Percentiles rank a stretch among this genome's conserved stretches.
Conservation (phyloP, 2,797 vertebrate species). For the Liparis tanakae region DNA sequence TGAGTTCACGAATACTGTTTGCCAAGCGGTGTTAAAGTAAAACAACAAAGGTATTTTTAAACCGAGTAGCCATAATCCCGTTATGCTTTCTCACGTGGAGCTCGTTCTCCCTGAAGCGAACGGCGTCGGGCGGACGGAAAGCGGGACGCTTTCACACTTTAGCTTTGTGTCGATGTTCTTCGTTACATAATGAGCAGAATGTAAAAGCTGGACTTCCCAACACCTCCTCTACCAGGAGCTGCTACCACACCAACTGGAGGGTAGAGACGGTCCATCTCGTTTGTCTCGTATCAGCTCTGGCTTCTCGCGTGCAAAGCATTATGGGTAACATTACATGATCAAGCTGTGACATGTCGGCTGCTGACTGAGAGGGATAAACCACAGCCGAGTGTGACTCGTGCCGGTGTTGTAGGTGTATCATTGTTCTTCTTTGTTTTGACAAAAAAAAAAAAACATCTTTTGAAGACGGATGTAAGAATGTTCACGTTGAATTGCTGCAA, state of each 20-base stretch:
- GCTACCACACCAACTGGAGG: not conserved
- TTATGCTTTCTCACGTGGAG: not conserved
- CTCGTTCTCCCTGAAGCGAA: constrained; percentile 1
- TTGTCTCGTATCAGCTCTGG: not conserved
- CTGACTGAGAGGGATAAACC: not conserved
- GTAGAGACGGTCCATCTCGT: not conserved
- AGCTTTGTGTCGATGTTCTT: constrained; percentile 24
- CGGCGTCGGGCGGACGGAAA: not conserved
- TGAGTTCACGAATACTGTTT: constrained; percentile 16
- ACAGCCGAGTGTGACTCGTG: not conserved
- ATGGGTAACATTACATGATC: not conserved
- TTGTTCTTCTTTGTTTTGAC: too few species aligned
- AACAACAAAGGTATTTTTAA: too few species aligned
- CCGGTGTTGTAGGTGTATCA: not conserved
- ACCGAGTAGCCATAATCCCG: not conserved
- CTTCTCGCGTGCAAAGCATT: not conserved
- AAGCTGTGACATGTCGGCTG: constrained; percentile 8
- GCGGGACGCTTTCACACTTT: constrained; percentile 20
- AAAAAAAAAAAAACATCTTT: not conserved
- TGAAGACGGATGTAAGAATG: not conserved
- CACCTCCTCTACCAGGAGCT: constrained; percentile 9
- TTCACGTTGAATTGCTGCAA: not conserved
- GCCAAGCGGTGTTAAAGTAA: not conserved
- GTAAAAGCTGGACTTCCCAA: constrained; percentile 23
- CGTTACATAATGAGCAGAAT: constrained; percentile 15